Conservation (phyloP, 2,888 invertebrate genomes). For the Drosophila parthenogenetica region DNA sequence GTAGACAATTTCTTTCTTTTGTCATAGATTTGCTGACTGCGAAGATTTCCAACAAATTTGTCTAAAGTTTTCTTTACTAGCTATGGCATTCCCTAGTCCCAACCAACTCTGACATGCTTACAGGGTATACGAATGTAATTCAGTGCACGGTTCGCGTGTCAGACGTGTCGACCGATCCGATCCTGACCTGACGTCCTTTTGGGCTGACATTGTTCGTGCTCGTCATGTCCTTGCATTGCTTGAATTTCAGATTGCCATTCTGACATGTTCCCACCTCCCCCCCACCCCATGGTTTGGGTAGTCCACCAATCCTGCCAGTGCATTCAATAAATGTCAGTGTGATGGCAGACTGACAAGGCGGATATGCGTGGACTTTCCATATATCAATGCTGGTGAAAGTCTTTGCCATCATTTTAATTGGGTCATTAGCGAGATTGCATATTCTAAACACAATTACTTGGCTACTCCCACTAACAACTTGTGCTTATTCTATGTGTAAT, state of each 20-base stretch:
- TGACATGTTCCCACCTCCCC: constrained; percentile 11
- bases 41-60: no score
- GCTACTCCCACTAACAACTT: constrained; percentile 6
- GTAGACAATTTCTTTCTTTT: no score
- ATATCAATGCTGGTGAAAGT: constrained; percentile 48
- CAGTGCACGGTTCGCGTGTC: constrained; percentile 45
- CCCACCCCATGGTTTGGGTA: no score
- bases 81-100: neutral
- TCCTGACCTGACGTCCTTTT: constrained; percentile 8
- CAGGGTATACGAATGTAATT: constrained; percentile 26
- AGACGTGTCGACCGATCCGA: constrained; percentile 14
- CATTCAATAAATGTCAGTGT: constrained; percentile 5
- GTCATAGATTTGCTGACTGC: no score
- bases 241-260: constrained; percentile 46
- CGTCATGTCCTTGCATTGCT: constrained; percentile 62
- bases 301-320: neutral
- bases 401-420: constrained; percentile 70
- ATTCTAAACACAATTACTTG: constrained; percentile 51
- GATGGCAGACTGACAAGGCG: constrained; percentile 11
- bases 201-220: constrained; percentile 30
- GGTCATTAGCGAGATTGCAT: constrained; percentile 71
- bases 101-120: neutral
- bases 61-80: neutral
- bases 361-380: neutral
- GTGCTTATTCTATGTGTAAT: constrained; percentile 22